Evolutionary conservation across 2,113 vertebrate species (phyloP).

Genomic region (Chamaetylas fuelleborni): DNA sequence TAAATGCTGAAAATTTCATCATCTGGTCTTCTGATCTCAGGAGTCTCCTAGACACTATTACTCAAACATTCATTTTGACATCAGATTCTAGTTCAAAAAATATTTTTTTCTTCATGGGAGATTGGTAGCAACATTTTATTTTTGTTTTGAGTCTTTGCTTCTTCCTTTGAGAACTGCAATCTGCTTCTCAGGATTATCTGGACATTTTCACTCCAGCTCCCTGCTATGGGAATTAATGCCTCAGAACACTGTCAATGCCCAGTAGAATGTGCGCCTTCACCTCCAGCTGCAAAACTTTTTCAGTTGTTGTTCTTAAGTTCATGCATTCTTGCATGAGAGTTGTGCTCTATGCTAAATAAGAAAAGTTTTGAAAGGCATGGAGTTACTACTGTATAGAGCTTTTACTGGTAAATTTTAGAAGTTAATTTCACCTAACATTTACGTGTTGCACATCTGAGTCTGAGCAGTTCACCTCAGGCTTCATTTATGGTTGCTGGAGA

Average conservation of each 20-base stretch:
- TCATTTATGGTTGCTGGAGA: conserved; percentile 39
- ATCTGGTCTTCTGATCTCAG: neutral
- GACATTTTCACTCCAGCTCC: neutral
- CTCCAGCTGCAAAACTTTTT: neutral
- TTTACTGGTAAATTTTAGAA: neutral
- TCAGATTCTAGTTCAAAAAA: neutral
- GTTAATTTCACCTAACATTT: neutral
- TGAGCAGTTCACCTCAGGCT: conserved; percentile 25
- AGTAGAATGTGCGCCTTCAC: neutral
- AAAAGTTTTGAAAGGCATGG: neutral
- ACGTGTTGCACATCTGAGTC: neutral
- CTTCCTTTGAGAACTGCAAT: neutral
- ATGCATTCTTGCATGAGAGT: fast-evolving
- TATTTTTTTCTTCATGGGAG: neutral
- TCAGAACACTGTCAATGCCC: neutral
- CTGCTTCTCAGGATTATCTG: neutral
- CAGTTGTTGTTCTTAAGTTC: neutral
- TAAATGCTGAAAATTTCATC: neutral
- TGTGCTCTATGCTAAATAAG: neutral
- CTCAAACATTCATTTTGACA: neutral
- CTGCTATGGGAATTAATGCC: neutral
- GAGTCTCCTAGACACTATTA: neutral
- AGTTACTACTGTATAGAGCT: neutral
- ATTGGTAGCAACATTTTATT: neutral
- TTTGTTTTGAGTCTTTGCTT: neutral